Conservation (phyloP, 2,888 invertebrate genomes). For the Homarus gammarus region DNA sequence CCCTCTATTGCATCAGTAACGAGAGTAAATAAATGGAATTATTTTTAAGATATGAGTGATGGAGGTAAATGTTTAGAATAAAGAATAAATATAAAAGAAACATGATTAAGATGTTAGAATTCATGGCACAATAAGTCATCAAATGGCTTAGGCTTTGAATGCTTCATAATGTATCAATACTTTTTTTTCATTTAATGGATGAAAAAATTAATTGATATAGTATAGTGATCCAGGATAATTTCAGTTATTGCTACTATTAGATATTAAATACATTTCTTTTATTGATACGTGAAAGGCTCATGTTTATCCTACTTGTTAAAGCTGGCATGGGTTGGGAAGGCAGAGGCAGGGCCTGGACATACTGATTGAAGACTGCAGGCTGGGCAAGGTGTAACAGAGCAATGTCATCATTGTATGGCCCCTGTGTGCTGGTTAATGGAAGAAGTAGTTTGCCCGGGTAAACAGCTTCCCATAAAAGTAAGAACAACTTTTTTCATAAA, state of each 20-base stretch:
- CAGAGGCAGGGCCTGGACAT: background rate
- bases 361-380: constrained; percentile 6
- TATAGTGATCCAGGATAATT: too few relatives aligned
- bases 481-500: too few relatives aligned
- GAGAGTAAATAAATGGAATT: background rate
- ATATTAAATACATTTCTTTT: background rate
- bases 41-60: background rate
- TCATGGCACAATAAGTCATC: too few relatives aligned
- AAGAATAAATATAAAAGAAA: background rate
- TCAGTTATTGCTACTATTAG: too few relatives aligned
- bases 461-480: too few relatives aligned
- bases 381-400: constrained; percentile 23
- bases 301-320: background rate
- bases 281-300: background rate
- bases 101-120: background rate
- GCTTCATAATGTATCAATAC: too few relatives aligned
- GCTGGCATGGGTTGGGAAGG: background rate
- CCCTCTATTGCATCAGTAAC: background rate
- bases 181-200: too few relatives aligned
- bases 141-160: too few relatives aligned
- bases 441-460: too few relatives aligned
- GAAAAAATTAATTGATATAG: too few relatives aligned
- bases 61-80: background rate
- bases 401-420: constrained; percentile 27
- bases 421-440: constrained; percentile 18